Base-by-base conservation (phyloP, 2,888 invertebrate genomes). In the Sicus ferrugineus region DNA sequence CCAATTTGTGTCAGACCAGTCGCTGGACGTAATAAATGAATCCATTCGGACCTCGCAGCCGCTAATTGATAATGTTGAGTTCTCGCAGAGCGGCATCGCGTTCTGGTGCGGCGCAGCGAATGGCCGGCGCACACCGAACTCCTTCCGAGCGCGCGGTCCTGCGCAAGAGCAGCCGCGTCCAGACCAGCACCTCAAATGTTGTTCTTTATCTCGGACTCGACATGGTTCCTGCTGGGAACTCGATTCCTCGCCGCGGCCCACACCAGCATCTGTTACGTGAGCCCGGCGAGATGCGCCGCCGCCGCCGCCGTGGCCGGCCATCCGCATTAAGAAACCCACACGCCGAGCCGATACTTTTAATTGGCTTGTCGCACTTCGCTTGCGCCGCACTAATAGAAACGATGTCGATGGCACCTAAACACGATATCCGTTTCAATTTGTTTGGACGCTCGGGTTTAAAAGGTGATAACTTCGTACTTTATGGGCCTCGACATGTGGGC, bases 371-470 rank as follows among this genome's bases (percentile, higher is more conserved):
- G 78, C 76, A 74, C 77, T 77, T 75, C 74, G 70, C 75, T 30
- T 67, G 31, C 30, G 59, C 30, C 59, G 42, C 67, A 48, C 67
- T 67, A 81, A 83, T 83, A 82, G 84, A 83, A 82, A 83, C 81
- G 81, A 83, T 84, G 83, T 83, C 84, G 81, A 84, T 84, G 83
- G 83, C 84, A 84, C 84, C 84, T 85, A 84, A 83, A 83, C 83
- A 83, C 81, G 85, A 85, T 84, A 85, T 84, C 81, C 83, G 83
- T 84, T 84, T 84, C 84, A 84, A 84, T 85, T 85, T 85, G 83
- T 83, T 84, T 83, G 85, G 82, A 83, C 84, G 84, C 85, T 84
- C 84, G 81, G 82, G 83, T 83, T 84, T 85, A 84, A 84, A 84
- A 85, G 84, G 84, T 85, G 84, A 84, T 84, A 84, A 84, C 83